Evolutionary conservation across 1,140 invertebrate species (phyloP).

Genomic region (Lordiphosa mommai): DNA sequence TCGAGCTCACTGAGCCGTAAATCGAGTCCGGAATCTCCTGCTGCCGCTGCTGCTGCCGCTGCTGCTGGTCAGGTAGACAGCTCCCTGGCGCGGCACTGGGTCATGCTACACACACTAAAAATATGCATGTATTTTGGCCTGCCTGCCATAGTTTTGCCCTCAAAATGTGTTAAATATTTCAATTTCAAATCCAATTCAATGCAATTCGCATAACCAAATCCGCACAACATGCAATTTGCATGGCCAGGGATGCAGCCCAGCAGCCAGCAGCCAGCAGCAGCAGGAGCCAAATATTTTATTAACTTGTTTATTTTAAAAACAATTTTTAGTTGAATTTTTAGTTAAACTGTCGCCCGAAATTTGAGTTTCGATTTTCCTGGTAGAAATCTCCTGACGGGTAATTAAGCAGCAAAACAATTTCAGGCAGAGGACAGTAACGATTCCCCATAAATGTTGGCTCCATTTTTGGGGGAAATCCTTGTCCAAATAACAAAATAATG

Average conservation of each 20-base stretch:
- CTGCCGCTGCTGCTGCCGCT: not conserved
- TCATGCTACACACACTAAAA: not conserved
- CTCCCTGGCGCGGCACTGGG: not conserved
- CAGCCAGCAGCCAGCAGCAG: not conserved
- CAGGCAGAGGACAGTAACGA: no score
- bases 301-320: conserved; percentile 43
- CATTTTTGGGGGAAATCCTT: no score
- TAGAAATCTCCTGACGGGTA: conserved; percentile 3
- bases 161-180: conserved; percentile 70
- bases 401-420: no score
- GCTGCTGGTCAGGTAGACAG: conserved; percentile 1
- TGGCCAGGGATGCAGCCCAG: conserved; percentile 37
- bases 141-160: not conserved
- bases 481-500: no score
- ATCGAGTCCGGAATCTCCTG: conserved; percentile 16
- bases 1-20: conserved; percentile 45
- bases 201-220: conserved; percentile 73
- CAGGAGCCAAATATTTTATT: conserved; percentile 53
- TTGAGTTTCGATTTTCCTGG: conserved; percentile 19
- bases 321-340: conserved; percentile 22
- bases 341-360: conserved; percentile 19
- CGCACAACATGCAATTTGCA: conserved; percentile 60
- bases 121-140: not conserved
- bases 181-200: conserved; percentile 72
- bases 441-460: no score